Base-by-base conservation (phyloP, 2,113 vertebrate genomes). In the Sapajus apella region DNA sequence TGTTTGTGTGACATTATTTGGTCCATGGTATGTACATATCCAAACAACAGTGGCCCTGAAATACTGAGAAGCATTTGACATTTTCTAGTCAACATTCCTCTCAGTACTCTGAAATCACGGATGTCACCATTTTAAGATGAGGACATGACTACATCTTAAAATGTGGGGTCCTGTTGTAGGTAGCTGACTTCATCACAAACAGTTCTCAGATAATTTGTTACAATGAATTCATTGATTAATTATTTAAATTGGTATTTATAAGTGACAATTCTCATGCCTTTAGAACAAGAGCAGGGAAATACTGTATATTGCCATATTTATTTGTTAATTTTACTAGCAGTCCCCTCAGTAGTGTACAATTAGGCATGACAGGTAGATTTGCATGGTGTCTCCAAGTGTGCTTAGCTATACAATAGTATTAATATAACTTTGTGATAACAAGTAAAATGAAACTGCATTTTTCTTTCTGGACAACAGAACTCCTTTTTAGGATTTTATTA, bases 181-280 rank as follows among this genome's bases (percentile, higher is more conserved):
- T 35, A 96, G 47, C 47, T 58, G 6, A 79, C 14, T 75, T 98
- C 72, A 55, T 93, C 50, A 92, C 45, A 95, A 93, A 96, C 7
- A 40, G 11, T 96, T 98, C 79, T 94, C n/a, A 58, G 75, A 85
- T 50, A 40, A 97, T 9, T 40, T 77, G 3, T 94, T 88, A 40
- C 20, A 95, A 96, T 90, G 66, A 90, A 72, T 21, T 0, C 32
- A 43, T 86, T 45, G 89, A 64, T 97, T 58, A 88, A 89, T 89
- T 96, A 96, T 91, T 97, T 47, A 93, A 77, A 88, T 97, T 98
- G 13, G 25, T 95, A 20, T 72, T 96, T 97, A 64, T 80, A 80
- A 97, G 55, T 93, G 50, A 21, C 4, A 20, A 27, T n/a, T 95
- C 94, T 97, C 89, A 30, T 61, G n/a, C 37, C 93, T 95, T 96